These are phyloP conservation scores for Crioceris asparagi DNA, from an alignment of 2,888 invertebrate species.

Conservation along the genomic window DNA sequence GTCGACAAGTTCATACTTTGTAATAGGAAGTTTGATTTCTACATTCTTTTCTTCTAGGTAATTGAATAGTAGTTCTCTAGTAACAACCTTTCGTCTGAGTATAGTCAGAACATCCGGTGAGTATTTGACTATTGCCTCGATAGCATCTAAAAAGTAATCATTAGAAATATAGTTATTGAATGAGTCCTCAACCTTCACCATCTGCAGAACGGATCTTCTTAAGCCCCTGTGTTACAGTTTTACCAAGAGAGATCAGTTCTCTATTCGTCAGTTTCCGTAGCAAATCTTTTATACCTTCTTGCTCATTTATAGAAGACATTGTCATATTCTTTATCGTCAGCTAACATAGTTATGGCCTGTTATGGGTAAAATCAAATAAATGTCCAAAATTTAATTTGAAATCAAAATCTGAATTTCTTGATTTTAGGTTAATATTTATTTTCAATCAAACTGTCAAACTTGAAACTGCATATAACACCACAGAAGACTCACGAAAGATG, in stretches of 20 bases:
- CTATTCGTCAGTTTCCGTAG: slow-evolving; percentile 24
- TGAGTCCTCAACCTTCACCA: slow-evolving; percentile 20
- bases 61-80: slow-evolving; percentile 43
- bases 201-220: slow-evolving; percentile 25
- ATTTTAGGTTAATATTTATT: too few relatives aligned
- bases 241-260: slow-evolving; percentile 25
- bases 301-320: background rate
- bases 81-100: slow-evolving; percentile 42
- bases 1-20: slow-evolving; percentile 42
- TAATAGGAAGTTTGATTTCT: slow-evolving; percentile 37
- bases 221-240: slow-evolving; percentile 32
- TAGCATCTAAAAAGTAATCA: slow-evolving; percentile 41
- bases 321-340: background rate
- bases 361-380: too few relatives aligned
- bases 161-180: slow-evolving; percentile 1
- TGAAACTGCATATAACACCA: too few relatives aligned
- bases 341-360: too few relatives aligned
- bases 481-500: too few relatives aligned
- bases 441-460: too few relatives aligned
- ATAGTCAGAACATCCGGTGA: slow-evolving; percentile 39
- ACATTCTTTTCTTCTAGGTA: slow-evolving; percentile 43
- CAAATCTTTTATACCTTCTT: slow-evolving; percentile 14
- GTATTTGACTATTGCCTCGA: slow-evolving; percentile 42
- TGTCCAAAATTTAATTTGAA: too few relatives aligned
- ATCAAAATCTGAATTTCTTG: too few relatives aligned